Evolutionary conservation across 2,797 vertebrate species (phyloP).

Genomic region (Ptychadena robeensis): DNA sequence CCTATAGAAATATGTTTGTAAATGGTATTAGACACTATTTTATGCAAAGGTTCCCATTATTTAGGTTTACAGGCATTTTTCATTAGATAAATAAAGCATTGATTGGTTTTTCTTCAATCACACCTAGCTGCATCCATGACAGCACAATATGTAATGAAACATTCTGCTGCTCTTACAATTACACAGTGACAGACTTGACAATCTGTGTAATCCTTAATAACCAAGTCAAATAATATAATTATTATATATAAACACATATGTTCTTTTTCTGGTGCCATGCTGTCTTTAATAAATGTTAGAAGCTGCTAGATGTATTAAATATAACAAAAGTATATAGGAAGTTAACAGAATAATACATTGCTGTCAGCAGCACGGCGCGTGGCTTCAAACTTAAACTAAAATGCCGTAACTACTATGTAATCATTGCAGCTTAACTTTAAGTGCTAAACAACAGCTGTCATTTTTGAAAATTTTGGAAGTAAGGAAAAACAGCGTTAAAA

Average conservation of each 20-base stretch:
- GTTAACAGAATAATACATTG: background rate
- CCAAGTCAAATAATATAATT: background rate
- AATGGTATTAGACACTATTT: too few relatives aligned
- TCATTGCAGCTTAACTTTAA: constrained; percentile 18
- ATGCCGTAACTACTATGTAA: constrained; percentile 20
- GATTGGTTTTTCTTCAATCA: background rate
- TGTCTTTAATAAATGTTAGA: background rate
- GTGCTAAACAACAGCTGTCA: constrained; percentile 36
- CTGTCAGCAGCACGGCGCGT: background rate
- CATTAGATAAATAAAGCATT: background rate
- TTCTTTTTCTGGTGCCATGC: background rate
- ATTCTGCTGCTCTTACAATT: background rate
- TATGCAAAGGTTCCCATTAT: background rate
- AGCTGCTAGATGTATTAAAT: background rate
- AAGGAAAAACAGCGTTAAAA: background rate
- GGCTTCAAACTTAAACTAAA: constrained; percentile 11
- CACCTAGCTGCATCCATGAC: background rate
- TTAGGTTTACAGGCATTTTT: background rate
- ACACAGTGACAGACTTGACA: background rate
- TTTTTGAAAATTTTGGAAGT: constrained; percentile 8
- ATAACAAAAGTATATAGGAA: background rate
- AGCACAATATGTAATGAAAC: background rate
- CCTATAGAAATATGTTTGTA: too few relatives aligned
- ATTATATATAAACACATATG: background rate
- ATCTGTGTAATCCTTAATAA: constrained; percentile 6